phyloP scores from a whole-genome alignment of 2,888 invertebrate species.

The Buathra laborator region DNA sequence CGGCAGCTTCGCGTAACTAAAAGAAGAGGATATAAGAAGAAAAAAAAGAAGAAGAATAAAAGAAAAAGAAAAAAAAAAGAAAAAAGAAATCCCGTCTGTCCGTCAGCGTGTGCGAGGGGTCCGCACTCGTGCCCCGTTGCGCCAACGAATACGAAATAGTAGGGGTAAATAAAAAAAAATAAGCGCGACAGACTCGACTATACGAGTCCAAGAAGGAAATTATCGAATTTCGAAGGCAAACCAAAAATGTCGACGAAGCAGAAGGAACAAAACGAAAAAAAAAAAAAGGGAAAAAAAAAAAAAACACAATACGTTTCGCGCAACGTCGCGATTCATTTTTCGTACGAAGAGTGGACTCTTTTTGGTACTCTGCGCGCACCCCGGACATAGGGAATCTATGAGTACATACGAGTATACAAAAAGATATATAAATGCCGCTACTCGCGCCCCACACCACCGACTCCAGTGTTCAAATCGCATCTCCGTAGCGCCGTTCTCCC shows the following conservation, averaged over 20 bases:
- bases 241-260: conserved; percentile 15
- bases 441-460: conserved; percentile 83
- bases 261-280: conserved; percentile 43
- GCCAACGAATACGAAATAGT: conserved; percentile 39
- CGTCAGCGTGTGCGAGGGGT: conserved; percentile 60
- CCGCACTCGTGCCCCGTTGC: conserved; percentile 52
- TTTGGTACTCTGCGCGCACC: conserved; percentile 74
- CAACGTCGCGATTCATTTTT: conserved; percentile 31
- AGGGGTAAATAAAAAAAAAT: background rate
- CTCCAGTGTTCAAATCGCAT: conserved; percentile 84
- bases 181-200: conserved; percentile 41
- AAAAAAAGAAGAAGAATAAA: conserved; percentile 53
- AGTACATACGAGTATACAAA: conserved; percentile 68
- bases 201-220: conserved; percentile 27
- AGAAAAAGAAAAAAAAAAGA: conserved; percentile 52
- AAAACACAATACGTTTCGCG: conserved; percentile 7
- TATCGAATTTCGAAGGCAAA: conserved; percentile 23
- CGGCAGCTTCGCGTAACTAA: conserved; percentile 42
- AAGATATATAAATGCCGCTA: conserved; percentile 68
- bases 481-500: conserved; percentile 75
- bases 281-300: conserved; percentile 41
- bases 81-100: conserved; percentile 56
- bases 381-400: conserved; percentile 79
- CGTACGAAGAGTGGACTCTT: conserved; percentile 50
- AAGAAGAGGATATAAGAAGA: conserved; percentile 40